These are phyloP conservation scores for Solenopsis fugax DNA, from an alignment of 1,140 invertebrate species.

Conservation along the genomic window DNA sequence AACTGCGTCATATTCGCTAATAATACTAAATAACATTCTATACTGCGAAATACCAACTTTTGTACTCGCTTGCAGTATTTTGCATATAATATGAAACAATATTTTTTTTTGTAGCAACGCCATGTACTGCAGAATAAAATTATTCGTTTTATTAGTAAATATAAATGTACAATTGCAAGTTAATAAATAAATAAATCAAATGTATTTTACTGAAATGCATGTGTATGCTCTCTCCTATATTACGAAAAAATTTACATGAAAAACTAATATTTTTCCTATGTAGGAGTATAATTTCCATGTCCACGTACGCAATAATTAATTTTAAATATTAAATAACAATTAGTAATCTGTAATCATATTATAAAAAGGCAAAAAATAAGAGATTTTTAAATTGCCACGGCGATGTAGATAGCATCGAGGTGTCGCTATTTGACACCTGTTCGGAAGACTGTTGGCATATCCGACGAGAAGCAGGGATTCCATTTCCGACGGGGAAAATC, in stretches of 20 bases:
- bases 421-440: background rate
- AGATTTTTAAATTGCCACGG: background rate
- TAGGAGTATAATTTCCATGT: background rate
- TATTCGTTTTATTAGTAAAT: background rate
- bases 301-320: background rate
- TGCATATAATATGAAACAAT: background rate
- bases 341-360: background rate
- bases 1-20: background rate
- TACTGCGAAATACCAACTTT: background rate
- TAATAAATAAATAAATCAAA: background rate
- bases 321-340: background rate
- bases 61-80: background rate
- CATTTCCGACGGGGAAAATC: constrained; percentile 47
- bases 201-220: background rate
- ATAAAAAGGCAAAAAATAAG: background rate
- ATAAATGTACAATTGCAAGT: background rate
- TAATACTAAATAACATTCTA: constrained; percentile 10
- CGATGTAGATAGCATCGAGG: background rate
- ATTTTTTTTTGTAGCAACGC: background rate
- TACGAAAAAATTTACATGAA: background rate
- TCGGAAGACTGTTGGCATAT: constrained; percentile 24
- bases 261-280: background rate
- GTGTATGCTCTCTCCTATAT: background rate
- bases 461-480: background rate
- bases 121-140: background rate